Evolutionary conservation across 2,113 vertebrate species (phyloP), one percentile per base, ranked within the genome.

Genomic region (Pyrgilauda ruficollis): DNA sequence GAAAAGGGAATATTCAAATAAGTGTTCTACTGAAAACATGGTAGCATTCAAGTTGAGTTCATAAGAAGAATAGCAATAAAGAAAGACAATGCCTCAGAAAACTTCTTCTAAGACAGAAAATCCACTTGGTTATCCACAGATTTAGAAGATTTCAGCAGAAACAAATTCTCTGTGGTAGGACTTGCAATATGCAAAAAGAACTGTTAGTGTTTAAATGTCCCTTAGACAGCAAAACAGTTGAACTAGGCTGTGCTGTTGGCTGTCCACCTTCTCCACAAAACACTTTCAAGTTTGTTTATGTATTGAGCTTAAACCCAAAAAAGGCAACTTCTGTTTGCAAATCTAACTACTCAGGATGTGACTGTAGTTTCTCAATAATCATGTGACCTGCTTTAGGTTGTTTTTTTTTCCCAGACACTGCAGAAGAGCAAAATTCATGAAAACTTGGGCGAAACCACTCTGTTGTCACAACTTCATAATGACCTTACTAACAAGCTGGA

Each of bases 291-390:
- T 67, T 89, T 84, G 52, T 70, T 95, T 94, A 56, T 19, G 37
- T 8, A 13, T 23, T 49, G 37, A 88, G 63, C 23, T 81, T 64
- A 75, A 94, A 81, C 24, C 82, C 92, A 30, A 64, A 96, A 92
- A 95, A 75, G 31, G 80, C 49, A 96, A 90, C 73, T 70, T 75
- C 17, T 86, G 6, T 64, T 87, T 89, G 49, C 44, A 69, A 37
- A 67, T 18, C 5, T 61, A 73, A 76, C 64, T 74, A 35, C 28
- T 64, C 96, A 96, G 94, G 96, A 97, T 94, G 76, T 90, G 90
- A 67, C 83, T 39, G n/a, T 8, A 78, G 41, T 53, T 94, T 68
- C 90, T 73, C 41, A 53, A 73, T 1, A 50, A 19, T 37, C 96
- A 96, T 3, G 7, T 97, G 96, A 89, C 18, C 24, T 15, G 3